Conservation (phyloP, 2,113 vertebrate genomes). For the Dipodomys ordii region DNA sequence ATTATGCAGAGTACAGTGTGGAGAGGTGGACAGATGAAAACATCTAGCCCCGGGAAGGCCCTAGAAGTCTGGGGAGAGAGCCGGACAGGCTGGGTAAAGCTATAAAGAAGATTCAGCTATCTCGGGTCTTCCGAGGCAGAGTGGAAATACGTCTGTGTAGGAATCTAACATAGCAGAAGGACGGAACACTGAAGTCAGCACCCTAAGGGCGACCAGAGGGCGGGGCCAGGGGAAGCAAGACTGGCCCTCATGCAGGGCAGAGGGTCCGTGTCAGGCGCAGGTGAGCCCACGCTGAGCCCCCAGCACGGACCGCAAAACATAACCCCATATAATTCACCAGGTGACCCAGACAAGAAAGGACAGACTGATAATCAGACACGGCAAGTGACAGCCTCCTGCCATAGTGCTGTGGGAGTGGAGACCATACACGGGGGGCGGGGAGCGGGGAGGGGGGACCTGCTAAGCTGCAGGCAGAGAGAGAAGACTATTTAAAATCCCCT, state of each 20-base stretch:
- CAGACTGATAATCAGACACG: no score
- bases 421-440: background rate
- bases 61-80: background rate
- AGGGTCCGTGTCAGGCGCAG: no score
- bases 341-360: background rate
- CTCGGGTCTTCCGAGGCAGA: background rate
- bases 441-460: background rate
- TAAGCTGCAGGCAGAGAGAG: background rate
- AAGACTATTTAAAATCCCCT: background rate
- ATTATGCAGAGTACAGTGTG: background rate
- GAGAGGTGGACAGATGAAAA: background rate
- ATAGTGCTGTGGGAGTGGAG: background rate
- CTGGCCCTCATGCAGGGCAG: no score
- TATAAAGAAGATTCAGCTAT: background rate
- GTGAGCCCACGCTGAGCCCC: no score
- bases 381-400: background rate
- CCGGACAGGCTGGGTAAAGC: background rate
- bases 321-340: fast-evolving
- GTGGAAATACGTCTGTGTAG: background rate
- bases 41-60: background rate
- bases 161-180: background rate
- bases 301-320: background rate
- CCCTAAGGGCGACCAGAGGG: background rate
- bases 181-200: background rate
- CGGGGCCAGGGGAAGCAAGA: background rate